These are phyloP conservation scores for Spongilla lacustris DNA, from an alignment of 37 sponge, comb jelly and placozoan species.

Conservation along the genomic window DNA sequence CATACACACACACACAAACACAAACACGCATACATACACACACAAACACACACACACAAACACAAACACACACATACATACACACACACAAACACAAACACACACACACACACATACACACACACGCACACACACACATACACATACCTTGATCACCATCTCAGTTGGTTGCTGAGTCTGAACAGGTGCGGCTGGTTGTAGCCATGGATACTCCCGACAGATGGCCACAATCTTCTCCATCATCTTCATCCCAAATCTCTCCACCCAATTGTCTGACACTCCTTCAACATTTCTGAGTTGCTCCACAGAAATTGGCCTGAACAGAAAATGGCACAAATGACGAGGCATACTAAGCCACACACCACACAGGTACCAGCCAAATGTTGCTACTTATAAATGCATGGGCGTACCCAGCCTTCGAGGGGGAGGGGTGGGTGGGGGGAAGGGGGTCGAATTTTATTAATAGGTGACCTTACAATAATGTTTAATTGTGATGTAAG, in stretches of 20 bases:
- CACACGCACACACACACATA: constrained; percentile 21
- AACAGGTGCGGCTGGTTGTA: not conserved
- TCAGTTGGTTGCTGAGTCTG: not conserved
- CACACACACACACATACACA: constrained; percentile 6
- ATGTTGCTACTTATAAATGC: too few species aligned
- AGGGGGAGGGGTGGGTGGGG: too few species aligned
- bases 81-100: not conserved
- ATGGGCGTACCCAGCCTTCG: too few species aligned
- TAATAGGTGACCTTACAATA: too few species aligned
- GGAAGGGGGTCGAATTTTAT: too few species aligned
- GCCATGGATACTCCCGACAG: constrained; percentile 8
- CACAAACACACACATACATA: not conserved
- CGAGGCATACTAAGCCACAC: too few species aligned
- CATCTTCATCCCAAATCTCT: constrained; percentile 17
- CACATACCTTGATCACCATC: constrained; percentile 1
- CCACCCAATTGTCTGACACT: constrained; percentile 32
- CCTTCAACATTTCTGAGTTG: constrained; percentile 33
- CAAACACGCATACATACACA: not conserved
- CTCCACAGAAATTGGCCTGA: constrained; percentile 16
- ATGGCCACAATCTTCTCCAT: constrained; percentile 6
- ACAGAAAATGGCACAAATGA: not conserved
- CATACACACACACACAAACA: too few species aligned
- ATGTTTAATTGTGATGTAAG: too few species aligned
- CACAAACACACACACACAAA: not conserved
- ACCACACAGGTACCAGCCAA: too few species aligned